Conservation (phyloP, 2,888 invertebrate genomes). For the Boloria selene region DNA sequence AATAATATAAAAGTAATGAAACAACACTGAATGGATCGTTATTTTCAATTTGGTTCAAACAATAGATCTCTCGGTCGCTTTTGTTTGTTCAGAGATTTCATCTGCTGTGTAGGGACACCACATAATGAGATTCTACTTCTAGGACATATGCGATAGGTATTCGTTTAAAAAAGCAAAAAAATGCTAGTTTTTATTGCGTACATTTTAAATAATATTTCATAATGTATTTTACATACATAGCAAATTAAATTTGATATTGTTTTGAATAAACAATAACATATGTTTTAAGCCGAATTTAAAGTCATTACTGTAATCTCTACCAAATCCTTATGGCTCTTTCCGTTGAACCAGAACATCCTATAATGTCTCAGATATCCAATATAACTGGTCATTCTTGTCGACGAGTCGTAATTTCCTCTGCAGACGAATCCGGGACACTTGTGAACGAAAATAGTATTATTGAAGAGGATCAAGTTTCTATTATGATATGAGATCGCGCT, state of each 20-base stretch:
- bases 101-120: constrained; percentile 41
- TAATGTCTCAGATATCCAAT: background rate
- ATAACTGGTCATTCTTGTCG: constrained; percentile 23
- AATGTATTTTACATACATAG: too few species aligned
- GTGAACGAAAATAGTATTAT: constrained; percentile 37
- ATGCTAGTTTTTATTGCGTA: too few species aligned
- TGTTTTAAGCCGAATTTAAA: too few species aligned
- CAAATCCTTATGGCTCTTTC: too few species aligned
- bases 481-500: constrained; percentile 22
- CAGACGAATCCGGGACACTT: constrained; percentile 41
- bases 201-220: too few species aligned
- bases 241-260: too few species aligned
- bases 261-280: too few species aligned
- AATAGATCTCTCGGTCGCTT: constrained; percentile 44
- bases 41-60: constrained; percentile 48
- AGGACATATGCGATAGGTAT: constrained; percentile 8
- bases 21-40: constrained; percentile 39
- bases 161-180: background rate
- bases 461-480: constrained; percentile 26
- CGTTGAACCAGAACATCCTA: too few species aligned
- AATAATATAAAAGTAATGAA: constrained; percentile 37
- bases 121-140: background rate
- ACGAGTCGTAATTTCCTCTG: constrained; percentile 48
- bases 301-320: too few species aligned
- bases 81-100: constrained; percentile 48